A percentile compares a stretch with the other conserved stretches of the same genome.
These are phyloP conservation scores for Melanchra persicariae DNA, from an alignment of 2,888 invertebrate genomes.

Conservation along the genomic window DNA sequence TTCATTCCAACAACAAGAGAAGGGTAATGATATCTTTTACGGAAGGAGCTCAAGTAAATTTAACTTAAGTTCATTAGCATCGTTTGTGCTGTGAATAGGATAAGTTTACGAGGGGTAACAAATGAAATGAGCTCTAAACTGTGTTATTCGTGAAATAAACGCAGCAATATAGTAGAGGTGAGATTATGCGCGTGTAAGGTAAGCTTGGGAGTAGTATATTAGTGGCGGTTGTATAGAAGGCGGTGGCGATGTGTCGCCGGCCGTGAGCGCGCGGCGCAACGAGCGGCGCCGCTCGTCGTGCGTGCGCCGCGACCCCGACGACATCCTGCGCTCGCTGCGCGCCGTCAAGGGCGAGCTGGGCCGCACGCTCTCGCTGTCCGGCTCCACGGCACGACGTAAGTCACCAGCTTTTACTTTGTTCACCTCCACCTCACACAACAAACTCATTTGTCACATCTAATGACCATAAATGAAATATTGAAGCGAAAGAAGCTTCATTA, in stretches of 20 bases:
- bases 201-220: slow-evolving; percentile 51
- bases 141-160: neutral
- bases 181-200: slow-evolving; percentile 5
- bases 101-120: neutral
- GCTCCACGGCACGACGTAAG: slow-evolving; percentile 94
- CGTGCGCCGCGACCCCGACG: slow-evolving; percentile 95
- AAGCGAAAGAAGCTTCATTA: neutral
- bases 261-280: slow-evolving; percentile 79
- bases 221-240: slow-evolving; percentile 74
- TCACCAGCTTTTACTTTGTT: slow-evolving; percentile 66
- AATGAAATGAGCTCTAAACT: slow-evolving; percentile 5
- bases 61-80: slow-evolving; percentile 10
- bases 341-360: slow-evolving; percentile 96
- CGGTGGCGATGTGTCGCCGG: slow-evolving; percentile 75
- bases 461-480: slow-evolving; percentile 9
- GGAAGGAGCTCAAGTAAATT: slow-evolving; percentile 6
- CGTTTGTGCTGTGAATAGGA: neutral
- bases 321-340: slow-evolving; percentile 95
- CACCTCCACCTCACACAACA: slow-evolving; percentile 29
- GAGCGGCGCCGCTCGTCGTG: slow-evolving; percentile 95
- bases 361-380: slow-evolving; percentile 95
- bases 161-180: slow-evolving; percentile 9
- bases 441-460: slow-evolving; percentile 23
- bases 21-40: slow-evolving; percentile 80
- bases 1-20: slow-evolving; percentile 94